Evolutionary conservation across 1,140 invertebrate genomes (phyloP), one percentile per base, ranked within the genome.

Genomic region (Papilio dardanus): DNA sequence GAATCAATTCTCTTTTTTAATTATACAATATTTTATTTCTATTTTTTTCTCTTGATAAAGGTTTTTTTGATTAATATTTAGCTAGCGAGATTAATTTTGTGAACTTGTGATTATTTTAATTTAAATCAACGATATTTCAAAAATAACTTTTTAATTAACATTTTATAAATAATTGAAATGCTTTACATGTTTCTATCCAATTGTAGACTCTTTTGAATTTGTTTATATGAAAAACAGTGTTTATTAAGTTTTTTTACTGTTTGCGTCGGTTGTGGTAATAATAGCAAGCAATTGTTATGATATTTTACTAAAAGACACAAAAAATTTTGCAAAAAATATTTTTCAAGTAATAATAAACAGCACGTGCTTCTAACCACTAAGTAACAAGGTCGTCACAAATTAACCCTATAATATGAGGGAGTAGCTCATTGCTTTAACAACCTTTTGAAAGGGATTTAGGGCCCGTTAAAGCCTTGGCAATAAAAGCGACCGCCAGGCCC

Each of bases 1-100:
- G 54, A 62, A 62, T 62, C 54, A 62, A 62, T 62, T 62, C 54
- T 62, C 54, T 10, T 62, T 62, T 62, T 62, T 54, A 62, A 62
- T 62, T 62, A 62, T 62, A 28, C 12, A 28, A 62, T 62, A 62
- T 28, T 62, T 62, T 30, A 62, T 28, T 54, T 12, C 1, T 28
- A 14, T 1, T 3, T 30, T 14, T 62, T 28, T 58, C 12, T 58
- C 12, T 58, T 58, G 21, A 14, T 58, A 12, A 28, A 58, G 54
- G 21, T 58, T 62, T 62, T 62, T 62, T 28, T 28, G 21, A 62
- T 62, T 28, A 28, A 28, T 58, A 28, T 12, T 28, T 14, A 28
- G 14, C 21, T 28, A 4, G 10, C n/a, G 14, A 14, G 1, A 30
- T 30, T 62, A 28, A 62, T 62, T 14, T 30, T 62, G 16, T 7